Percentiles rank a stretch among this genome's conserved stretches.
phyloP scores from a whole-genome alignment of 2,113 vertebrate genomes.

The Nerophis ophidion region DNA sequence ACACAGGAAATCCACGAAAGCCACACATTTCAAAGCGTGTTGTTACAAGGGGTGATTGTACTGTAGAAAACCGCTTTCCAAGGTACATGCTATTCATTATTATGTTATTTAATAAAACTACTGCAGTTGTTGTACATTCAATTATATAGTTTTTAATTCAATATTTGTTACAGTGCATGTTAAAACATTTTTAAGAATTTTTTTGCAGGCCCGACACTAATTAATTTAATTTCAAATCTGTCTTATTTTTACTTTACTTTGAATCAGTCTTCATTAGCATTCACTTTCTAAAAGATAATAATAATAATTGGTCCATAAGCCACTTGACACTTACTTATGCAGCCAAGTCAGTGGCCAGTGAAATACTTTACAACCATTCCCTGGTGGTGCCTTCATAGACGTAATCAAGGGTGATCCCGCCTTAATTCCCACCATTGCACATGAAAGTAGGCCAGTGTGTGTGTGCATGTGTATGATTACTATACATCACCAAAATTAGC shows the following conservation, averaged over 20 bases:
- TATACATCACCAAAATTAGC: neutral
- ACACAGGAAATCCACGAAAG: no score
- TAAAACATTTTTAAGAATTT: no score
- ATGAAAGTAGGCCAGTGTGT: conserved; percentile 67
- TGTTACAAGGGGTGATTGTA: no score
- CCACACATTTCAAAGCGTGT: no score
- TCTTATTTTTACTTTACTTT: neutral
- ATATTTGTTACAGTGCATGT: no score
- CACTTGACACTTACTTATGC: conserved; percentile 17
- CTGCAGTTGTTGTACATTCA: no score
- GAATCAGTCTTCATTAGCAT: neutral
- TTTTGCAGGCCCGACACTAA: no score
- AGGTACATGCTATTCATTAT: no score
- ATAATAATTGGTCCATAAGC: neutral
- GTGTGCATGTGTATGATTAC: conserved; percentile 26
- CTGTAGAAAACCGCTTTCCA: no score
- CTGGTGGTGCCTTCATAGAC: conserved; percentile 56
- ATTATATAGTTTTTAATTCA: no score
- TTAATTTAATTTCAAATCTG: no score
- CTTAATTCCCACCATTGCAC: conserved; percentile 66
- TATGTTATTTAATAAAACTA: no score
- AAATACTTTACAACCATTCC: conserved; percentile 46
- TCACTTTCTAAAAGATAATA: neutral
- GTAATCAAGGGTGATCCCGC: conserved; percentile 62
- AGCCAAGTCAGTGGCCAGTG: conserved; percentile 43